These are phyloP conservation scores for Sarotherodon lohbergeri DNA, from an alignment of 2,113 vertebrate genomes.

Conservation along the genomic window DNA sequence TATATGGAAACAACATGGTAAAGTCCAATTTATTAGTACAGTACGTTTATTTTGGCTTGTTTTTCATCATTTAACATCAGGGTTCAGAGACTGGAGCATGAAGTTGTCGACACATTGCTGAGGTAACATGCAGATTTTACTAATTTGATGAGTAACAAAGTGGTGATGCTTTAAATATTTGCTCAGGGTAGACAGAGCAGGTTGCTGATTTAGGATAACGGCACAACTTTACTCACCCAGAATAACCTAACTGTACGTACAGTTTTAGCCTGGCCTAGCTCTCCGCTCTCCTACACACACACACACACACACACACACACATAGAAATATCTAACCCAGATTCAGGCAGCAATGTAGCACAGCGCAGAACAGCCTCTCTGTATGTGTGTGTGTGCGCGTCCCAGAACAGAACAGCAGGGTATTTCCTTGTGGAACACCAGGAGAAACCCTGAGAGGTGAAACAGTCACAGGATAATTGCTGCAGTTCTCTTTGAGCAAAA, in stretches of 20 bases:
- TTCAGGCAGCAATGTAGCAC: conserved; percentile 9
- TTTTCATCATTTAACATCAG: neutral
- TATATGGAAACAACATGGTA: neutral
- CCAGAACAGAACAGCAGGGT: conserved; percentile 43
- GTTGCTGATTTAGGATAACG: neutral
- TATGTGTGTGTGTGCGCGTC: neutral
- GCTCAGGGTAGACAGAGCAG: neutral
- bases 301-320: neutral
- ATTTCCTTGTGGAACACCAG: conserved; percentile 55
- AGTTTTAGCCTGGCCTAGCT: neutral
- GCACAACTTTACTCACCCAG: neutral
- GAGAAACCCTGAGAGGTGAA: conserved; percentile 46
- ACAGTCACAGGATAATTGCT: conserved; percentile 29
- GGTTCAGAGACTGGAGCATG: neutral
- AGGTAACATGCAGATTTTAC: neutral
- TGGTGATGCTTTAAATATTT: neutral
- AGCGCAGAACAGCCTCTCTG: conserved; percentile 1
- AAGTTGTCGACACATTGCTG: neutral
- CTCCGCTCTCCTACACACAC: neutral
- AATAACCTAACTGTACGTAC: neutral
- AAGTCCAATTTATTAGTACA: neutral
- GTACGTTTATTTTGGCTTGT: neutral
- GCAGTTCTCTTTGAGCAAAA: neutral
- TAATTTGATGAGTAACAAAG: neutral
- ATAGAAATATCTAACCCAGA: conserved; percentile 38